phyloP scores from a whole-genome alignment of 2,888 invertebrate genomes.

The Ochropleura leucogaster region DNA sequence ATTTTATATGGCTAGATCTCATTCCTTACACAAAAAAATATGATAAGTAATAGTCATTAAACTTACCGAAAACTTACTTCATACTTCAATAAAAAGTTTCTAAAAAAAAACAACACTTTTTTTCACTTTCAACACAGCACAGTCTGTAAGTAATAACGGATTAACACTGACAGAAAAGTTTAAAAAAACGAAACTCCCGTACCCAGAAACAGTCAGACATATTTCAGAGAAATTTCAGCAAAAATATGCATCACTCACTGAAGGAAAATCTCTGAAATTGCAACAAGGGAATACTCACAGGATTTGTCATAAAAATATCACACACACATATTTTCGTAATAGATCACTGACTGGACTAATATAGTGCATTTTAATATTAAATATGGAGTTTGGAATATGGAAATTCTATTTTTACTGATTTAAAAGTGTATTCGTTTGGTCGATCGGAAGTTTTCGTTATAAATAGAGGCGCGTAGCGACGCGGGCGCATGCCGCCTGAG shows the following conservation, averaged over 20 bases:
- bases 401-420: slow-evolving; percentile 70
- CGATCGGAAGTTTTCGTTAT: slow-evolving; percentile 75
- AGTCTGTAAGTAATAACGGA: slow-evolving; percentile 9
- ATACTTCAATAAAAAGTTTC: background rate
- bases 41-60: background rate
- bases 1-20: background rate
- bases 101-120: slow-evolving; percentile 4
- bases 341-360: slow-evolving; percentile 12
- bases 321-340: slow-evolving; percentile 20
- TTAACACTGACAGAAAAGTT: slow-evolving; percentile 51
- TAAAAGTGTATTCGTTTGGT: slow-evolving; percentile 71
- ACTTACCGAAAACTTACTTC: slow-evolving; percentile 25
- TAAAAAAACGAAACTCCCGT: slow-evolving; percentile 27
- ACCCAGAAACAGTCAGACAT: slow-evolving; percentile 50
- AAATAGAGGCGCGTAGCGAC: slow-evolving; percentile 77
- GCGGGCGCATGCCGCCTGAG: slow-evolving; percentile 66
- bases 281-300: slow-evolving; percentile 50
- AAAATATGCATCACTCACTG: slow-evolving; percentile 65
- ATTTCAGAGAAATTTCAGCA: slow-evolving; percentile 53
- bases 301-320: slow-evolving; percentile 47
- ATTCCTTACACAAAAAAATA: background rate
- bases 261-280: slow-evolving; percentile 55
- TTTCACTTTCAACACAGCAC: slow-evolving; percentile 46
- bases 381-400: slow-evolving; percentile 44
- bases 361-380: slow-evolving; percentile 15